Evolutionary conservation across 2,797 vertebrate genomes (phyloP).

Genomic region (Anabas testudineus): DNA sequence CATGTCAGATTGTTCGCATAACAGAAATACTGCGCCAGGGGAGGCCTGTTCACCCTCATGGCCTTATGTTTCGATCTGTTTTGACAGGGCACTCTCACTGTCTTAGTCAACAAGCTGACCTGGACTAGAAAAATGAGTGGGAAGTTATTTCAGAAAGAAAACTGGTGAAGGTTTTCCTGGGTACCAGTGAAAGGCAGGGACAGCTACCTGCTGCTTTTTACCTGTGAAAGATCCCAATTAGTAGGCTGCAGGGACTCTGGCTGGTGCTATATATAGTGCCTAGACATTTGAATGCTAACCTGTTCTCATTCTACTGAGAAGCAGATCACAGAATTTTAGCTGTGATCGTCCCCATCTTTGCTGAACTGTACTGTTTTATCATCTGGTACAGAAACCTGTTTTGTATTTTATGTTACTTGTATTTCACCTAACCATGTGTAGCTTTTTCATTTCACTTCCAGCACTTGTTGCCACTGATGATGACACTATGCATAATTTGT

Average conservation of each 20-base stretch:
- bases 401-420: neutral
- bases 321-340: constrained; percentile 35
- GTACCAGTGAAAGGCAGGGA: constrained; percentile 41
- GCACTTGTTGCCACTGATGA: neutral
- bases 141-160: constrained; percentile 67
- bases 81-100: constrained; percentile 69
- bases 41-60: constrained; percentile 67
- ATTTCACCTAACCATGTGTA: neutral
- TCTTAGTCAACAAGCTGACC: constrained; percentile 65
- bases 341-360: constrained; percentile 31
- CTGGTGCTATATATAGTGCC: constrained; percentile 76
- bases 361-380: constrained; percentile 21
- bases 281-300: constrained; percentile 64
- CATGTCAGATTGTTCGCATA: constrained; percentile 77
- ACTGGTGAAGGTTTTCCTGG: constrained; percentile 35
- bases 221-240: constrained; percentile 78
- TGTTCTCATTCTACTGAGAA: constrained; percentile 60
- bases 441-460: neutral
- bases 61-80: constrained; percentile 69
- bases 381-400: constrained; percentile 3
- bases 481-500: neutral
- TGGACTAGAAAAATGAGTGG: constrained; percentile 57
- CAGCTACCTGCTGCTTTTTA: constrained; percentile 62
- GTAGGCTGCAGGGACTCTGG: constrained; percentile 45
- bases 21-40: constrained; percentile 72